phyloP scores from a whole-genome alignment of 2,113 vertebrate genomes.

The Cromileptes altivelis region DNA sequence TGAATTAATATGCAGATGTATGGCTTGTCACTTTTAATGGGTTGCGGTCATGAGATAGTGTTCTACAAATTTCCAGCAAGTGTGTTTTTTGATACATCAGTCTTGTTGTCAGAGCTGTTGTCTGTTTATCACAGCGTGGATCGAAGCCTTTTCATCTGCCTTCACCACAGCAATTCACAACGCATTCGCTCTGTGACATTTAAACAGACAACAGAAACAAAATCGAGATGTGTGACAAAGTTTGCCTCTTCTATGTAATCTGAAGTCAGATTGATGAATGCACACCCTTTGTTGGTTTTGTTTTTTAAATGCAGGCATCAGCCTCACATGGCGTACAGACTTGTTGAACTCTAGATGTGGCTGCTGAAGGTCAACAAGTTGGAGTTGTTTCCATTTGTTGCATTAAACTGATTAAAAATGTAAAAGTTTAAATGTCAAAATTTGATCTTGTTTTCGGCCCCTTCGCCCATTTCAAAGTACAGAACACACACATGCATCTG shows the following conservation, averaged over 20 bases:
- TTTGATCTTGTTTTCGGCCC: neutral
- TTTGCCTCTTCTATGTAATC: neutral
- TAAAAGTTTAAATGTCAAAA: neutral
- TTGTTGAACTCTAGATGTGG: too few relatives aligned
- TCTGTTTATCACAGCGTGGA: neutral
- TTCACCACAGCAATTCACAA: neutral
- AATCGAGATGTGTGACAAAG: neutral
- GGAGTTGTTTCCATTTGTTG: neutral
- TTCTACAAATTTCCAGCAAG: conserved; percentile 1
- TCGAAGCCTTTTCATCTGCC: neutral
- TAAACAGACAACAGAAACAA: neutral
- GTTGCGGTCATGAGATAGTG: conserved; percentile 19
- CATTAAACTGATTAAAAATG: neutral
- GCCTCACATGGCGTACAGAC: neutral
- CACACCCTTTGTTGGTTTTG: neutral
- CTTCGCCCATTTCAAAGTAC: neutral
- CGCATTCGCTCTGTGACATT: neutral
- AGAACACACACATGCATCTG: neutral
- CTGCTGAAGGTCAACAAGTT: neutral
- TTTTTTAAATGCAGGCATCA: neutral
- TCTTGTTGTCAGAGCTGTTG: neutral
- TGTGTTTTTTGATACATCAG: neutral
- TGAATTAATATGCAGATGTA: conserved; percentile 22
- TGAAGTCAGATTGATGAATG: neutral
- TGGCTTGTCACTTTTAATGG: conserved; percentile 13